Conservation (phyloP, 2,113 vertebrate genomes). For the Dicaeum eximium region DNA sequence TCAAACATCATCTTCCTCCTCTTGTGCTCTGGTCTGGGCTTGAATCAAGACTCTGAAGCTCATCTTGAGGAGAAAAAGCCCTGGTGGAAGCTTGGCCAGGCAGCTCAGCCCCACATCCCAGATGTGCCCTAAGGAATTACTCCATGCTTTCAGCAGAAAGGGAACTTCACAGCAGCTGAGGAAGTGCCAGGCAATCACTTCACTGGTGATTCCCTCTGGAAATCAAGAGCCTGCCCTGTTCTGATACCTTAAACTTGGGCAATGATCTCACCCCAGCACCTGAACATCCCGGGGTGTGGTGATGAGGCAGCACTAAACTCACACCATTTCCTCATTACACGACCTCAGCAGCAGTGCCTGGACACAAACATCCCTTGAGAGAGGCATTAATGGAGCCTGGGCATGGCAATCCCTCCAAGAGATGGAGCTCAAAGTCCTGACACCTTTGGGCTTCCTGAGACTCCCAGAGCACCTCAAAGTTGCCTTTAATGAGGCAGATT, state of each 20-base stretch:
- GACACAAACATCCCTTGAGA: fast-evolving
- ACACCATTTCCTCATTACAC: neutral
- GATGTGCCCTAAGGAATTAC: neutral
- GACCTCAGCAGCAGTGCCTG: neutral
- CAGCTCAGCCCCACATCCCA: neutral
- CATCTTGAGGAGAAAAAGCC: neutral
- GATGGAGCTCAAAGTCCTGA: neutral
- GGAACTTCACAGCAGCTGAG: neutral
- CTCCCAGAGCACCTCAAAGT: neutral
- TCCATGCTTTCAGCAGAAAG: neutral
- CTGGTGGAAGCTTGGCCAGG: neutral
- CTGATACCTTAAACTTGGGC: neutral
- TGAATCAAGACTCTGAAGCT: neutral
- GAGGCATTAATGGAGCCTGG: neutral
- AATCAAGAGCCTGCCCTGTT: neutral
- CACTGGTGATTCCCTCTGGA: neutral
- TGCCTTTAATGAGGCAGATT: neutral
- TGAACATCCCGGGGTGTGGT: fast-evolving
- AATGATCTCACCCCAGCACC: neutral
- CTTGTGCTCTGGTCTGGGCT: neutral
- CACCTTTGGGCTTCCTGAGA: neutral
- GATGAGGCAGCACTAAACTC: neutral
- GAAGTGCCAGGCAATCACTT: neutral
- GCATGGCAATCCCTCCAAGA: neutral
- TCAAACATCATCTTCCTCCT: neutral